These are phyloP conservation scores for Parauchenoglanis ngamensis DNA, from an alignment of 2,797 vertebrate genomes.

Conservation along the genomic window DNA sequence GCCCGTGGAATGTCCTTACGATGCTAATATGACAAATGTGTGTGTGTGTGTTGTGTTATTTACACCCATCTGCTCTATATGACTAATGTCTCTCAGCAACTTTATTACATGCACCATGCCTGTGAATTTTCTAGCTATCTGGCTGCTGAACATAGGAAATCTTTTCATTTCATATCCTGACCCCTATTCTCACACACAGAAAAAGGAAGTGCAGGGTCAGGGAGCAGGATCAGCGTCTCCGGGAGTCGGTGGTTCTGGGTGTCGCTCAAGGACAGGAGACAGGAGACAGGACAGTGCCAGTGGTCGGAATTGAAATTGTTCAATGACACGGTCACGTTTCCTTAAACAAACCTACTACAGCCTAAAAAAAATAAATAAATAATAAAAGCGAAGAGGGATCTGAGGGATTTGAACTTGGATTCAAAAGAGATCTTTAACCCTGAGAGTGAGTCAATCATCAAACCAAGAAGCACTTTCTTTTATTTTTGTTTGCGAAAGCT, in stretches of 20 bases:
- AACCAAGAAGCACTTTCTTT: not conserved
- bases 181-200: not conserved
- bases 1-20: not conserved
- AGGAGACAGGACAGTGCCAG: not conserved
- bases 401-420: not conserved
- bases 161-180: not conserved
- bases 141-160: not conserved
- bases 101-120: not conserved
- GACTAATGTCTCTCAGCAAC: not conserved
- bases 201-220: conserved; percentile 21
- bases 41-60: conserved; percentile 10
- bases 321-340: not conserved
- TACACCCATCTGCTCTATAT: not conserved
- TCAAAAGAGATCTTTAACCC: not conserved
- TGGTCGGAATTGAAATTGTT: not conserved
- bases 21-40: not conserved
- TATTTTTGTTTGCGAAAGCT: not conserved
- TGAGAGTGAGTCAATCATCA: not conserved
- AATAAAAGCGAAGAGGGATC: not conserved
- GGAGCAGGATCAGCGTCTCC: not conserved
- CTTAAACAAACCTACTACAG: not conserved
- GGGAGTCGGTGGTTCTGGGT: not conserved
- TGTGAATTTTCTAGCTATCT: not conserved
- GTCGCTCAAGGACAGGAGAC: too few species aligned
- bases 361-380: too few species aligned